These are phyloP conservation scores for Dinomys branickii DNA, from an alignment of 2,113 vertebrate genomes.

Conservation along the genomic window DNA sequence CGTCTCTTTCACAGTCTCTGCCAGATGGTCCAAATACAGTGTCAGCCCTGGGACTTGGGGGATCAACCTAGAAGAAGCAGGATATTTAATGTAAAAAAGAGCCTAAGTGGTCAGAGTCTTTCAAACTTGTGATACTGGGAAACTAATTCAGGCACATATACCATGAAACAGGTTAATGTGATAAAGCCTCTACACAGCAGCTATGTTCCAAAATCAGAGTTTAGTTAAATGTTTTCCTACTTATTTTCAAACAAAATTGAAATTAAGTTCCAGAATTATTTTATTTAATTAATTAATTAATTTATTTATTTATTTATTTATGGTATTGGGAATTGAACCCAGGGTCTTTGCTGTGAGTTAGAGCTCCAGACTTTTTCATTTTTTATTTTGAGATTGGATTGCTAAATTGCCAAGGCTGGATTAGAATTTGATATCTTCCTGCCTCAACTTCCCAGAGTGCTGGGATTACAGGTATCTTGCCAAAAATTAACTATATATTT, in stretches of 20 bases:
- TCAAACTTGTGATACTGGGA: not conserved
- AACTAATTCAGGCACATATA: not conserved
- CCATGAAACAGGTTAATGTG: not conserved
- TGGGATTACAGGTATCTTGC: too few species aligned
- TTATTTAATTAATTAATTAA: too few species aligned
- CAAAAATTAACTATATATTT: not conserved
- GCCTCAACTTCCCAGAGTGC: not conserved
- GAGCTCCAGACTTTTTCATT: not conserved
- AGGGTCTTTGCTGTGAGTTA: not conserved
- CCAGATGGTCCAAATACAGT: constrained; percentile 61
- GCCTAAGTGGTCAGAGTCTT: not conserved
- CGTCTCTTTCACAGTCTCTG: constrained; percentile 76
- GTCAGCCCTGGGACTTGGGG: constrained; percentile 78
- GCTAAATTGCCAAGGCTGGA: not conserved
- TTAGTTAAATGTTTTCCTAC: not conserved
- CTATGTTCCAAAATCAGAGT: not conserved
- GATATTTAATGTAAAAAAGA: constrained; percentile 1
- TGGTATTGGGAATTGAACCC: not conserved
- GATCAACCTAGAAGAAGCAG: constrained; percentile 81
- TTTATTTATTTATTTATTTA: not conserved
- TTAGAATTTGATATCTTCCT: not conserved
- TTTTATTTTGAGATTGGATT: not conserved
- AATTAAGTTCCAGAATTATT: not conserved
- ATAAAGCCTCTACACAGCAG: not conserved
- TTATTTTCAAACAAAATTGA: constrained; percentile 24